phyloP scores from a whole-genome alignment of 2,113 vertebrate species.

The Choloepus hoffmanni region DNA sequence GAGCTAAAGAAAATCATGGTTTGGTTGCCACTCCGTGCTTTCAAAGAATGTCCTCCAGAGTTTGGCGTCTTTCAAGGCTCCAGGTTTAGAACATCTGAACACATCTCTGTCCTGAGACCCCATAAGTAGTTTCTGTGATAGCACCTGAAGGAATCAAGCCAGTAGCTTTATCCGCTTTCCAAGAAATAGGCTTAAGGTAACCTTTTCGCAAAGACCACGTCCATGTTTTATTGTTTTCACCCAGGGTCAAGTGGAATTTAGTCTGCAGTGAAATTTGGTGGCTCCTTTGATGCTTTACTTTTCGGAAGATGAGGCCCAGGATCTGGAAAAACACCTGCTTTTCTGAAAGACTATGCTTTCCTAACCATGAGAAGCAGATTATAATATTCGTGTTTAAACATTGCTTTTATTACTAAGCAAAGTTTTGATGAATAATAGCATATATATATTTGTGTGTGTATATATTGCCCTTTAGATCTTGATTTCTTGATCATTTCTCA shows the following conservation, averaged over 20 bases:
- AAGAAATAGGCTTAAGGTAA: neutral
- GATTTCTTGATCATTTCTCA: no score
- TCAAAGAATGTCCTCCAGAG: neutral
- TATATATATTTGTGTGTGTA: no score
- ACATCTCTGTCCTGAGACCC: neutral
- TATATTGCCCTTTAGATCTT: no score
- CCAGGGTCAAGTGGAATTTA: neutral
- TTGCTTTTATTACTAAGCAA: no score
- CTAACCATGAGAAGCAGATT: no score
- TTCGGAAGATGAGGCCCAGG: no score
- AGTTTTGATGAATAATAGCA: no score
- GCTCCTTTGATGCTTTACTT: neutral
- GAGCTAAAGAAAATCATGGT: neutral
- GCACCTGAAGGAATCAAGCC: neutral
- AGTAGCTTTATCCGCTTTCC: neutral
- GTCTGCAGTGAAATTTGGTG: neutral
- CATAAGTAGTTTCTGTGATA: neutral
- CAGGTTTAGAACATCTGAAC: neutral
- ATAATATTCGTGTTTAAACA: no score
- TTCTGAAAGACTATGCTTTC: neutral
- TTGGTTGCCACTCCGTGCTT: neutral
- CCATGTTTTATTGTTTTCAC: neutral
- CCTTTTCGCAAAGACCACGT: neutral
- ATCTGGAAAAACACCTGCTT: no score
- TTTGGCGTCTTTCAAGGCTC: neutral